Evolutionary conservation across 53 echinoderm and acorn worm genomes (phyloP), one percentile per base, ranked within the genome.

Genomic region (Paracentrotus lividus): DNA sequence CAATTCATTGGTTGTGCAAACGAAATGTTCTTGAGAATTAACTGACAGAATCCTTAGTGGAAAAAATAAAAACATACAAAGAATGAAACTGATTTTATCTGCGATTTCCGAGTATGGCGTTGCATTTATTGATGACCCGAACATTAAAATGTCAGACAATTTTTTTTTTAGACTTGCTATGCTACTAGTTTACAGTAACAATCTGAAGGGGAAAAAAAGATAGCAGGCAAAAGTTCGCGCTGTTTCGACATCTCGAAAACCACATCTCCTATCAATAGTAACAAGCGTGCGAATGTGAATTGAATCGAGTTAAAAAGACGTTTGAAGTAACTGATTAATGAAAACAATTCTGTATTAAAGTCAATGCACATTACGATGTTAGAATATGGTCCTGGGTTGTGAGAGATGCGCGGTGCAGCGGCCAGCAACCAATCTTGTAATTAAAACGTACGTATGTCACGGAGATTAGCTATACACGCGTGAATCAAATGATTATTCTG

Each of bases 401-500:
- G 47, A 81, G 12, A n/a, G 26, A 21, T 81, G 45, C 45, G 81
- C 47, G 81, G 27, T n/a, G 47, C 81, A 81, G 72, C 16, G 40
- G 32, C 40, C 7, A n/a, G 47, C 81, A 81, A 44, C 81, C 81
- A 81, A 81, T 81, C 81, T 33, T 44, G 81, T 81, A 81, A 81
- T 81, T 81, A 81, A 44, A 81, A 45, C 49, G 81, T 81, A 81
- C 5, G n/a, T 26, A 47, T 27, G 44, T 81, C 81, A 47, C 81
- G 27, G 3, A 47, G 47, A 81, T 81, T 81, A 81, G 81, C 8
- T 13, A 45, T 24, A 47, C 81, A 81, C 44, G 81, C 44, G 47
- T 26, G 45, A 86, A 56, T 86, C 85, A 86, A 86, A 32, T 86
- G 86, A 86, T 86, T 86, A 86, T 55, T 56, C 86, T 16, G 34